Evolutionary conservation across 2,797 vertebrate species (phyloP), one percentile per base, ranked within the genome.

Genomic region (Melopsittacus undulatus): DNA sequence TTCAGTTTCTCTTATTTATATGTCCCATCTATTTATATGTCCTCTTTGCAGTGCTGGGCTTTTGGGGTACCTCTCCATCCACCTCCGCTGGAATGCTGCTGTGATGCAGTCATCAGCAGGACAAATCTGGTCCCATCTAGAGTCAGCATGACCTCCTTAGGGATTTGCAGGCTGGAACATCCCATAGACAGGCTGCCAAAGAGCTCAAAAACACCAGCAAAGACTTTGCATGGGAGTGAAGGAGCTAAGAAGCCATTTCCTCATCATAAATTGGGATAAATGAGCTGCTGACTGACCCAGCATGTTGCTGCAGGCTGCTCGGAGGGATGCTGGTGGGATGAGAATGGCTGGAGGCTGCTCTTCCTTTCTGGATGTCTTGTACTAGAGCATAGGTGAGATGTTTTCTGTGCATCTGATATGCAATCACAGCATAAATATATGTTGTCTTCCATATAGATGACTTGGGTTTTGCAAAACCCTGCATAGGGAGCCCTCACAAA

Each of bases 351-450:
- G 48, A 73, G 29, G 26, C 36, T 23, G 34, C 52, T 48, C 46
- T 54, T 62, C 34, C 40, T 67, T 32, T 40, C 52, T 21, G 32
- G 16, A 3, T 30, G 42, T 43, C 75, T 62, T 3, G 30, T 68
- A 63, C 23, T 10, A 23, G 48, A 2, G 0, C 1, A 1, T 22
- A n/a, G 32, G 9, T 49, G 49, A 32, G n/a, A 51, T 10, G 56
- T 70, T 66, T 59, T 40, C n/a, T 22, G 2, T 34, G 42, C 4
- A 1, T 61, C 82, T 29, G 59, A 20, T 10, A 2, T 20, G 15
- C n/a, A 8, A 8, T 26, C 6, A 4, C 0, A 0, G 62, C 21
- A 2, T 52, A 42, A 63, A 49, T 16, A 9, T 7, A 7, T 2
- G 11, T 54, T 19, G 8, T 21, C 19, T 67, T 74, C 26, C n/a